phyloP scores from a whole-genome alignment of 2,888 invertebrate genomes.

The Sinohyriopsis cumingii region DNA sequence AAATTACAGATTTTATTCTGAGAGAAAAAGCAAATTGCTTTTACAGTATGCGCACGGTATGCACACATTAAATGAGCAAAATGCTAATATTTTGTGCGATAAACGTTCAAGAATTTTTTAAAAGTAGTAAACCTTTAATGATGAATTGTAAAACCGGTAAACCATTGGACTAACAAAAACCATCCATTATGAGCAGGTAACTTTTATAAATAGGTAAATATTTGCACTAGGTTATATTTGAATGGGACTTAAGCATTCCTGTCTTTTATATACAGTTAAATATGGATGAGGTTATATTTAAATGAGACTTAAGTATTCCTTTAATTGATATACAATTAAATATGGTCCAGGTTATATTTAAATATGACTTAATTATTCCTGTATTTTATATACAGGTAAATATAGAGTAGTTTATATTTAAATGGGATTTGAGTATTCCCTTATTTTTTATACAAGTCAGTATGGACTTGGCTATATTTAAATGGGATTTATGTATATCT shows the following conservation, averaged over 20 bases:
- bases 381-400: no score
- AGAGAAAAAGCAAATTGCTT: no score
- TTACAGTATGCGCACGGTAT: no score
- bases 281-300: background rate
- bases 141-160: no score
- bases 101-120: no score
- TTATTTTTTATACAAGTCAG: background rate
- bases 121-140: no score
- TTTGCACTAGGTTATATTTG: background rate
- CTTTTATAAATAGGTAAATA: background rate
- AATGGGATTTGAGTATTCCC: background rate
- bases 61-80: no score
- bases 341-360: background rate
- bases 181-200: no score
- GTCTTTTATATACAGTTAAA: background rate
- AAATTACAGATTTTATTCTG: no score
- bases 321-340: background rate
- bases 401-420: no score
- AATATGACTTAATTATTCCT: background rate
- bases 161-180: no score
- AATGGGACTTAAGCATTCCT: background rate
- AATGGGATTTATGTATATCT: background rate
- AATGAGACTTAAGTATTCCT: slow-evolving; percentile 2
- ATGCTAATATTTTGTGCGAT: no score
- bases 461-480: background rate